Evolutionary conservation across 2,797 vertebrate genomes (phyloP).

Genomic region (Hoplostethus mediterraneus): DNA sequence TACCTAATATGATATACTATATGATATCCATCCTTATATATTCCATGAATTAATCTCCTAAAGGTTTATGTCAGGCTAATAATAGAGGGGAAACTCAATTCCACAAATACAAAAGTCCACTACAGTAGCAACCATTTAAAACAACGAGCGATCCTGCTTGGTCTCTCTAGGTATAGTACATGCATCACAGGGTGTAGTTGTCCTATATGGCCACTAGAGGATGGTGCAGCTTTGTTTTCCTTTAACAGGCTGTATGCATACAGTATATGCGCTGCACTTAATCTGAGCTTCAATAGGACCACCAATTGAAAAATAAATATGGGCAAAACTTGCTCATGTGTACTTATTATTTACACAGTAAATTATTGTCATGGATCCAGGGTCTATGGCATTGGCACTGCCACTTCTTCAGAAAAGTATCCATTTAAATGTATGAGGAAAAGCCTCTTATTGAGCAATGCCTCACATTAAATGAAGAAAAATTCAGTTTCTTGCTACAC

Average conservation of each 20-base stretch:
- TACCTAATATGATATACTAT: too few species aligned
- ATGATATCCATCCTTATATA: too few species aligned
- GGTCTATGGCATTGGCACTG: background rate
- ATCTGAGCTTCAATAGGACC: slow-evolving; percentile 4
- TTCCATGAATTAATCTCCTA: too few species aligned
- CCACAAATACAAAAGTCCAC: too few species aligned
- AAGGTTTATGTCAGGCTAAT: too few species aligned
- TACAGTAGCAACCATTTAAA: too few species aligned
- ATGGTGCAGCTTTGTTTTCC: slow-evolving; percentile 57
- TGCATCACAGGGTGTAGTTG: slow-evolving; percentile 46
- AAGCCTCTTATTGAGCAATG: background rate
- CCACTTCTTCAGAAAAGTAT: background rate
- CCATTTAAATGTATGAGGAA: background rate
- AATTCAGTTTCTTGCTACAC: slow-evolving; percentile 16
- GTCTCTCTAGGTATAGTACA: background rate
- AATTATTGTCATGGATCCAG: background rate
- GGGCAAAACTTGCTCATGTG: background rate
- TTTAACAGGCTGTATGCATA: background rate
- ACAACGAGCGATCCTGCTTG: background rate
- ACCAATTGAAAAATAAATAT: background rate
- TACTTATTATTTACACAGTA: background rate
- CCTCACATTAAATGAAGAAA: slow-evolving; percentile 1
- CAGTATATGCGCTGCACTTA: slow-evolving; percentile 5
- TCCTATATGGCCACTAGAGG: slow-evolving; percentile 74
- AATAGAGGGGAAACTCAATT: too few species aligned